Base-by-base conservation (phyloP, 2,797 vertebrate species). In the Rhodeus uyekii region DNA sequence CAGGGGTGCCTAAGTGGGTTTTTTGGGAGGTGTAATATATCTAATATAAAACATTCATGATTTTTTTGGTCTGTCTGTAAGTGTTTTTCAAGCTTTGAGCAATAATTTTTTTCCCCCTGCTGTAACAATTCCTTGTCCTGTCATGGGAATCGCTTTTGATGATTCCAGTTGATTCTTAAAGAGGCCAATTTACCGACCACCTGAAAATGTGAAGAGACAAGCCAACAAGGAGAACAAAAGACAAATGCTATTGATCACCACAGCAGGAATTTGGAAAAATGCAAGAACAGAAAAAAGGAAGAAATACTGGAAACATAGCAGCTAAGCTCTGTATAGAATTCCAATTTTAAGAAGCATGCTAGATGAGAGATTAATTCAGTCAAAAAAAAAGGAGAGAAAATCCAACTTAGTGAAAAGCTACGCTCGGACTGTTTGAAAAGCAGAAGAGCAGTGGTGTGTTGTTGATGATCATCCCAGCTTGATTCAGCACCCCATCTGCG, bases 381-480 rank as follows among this genome's bases (percentile, higher is more conserved):
- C n/a, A 50, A 74, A 10, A 69, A 58, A 58, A 53, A 53, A 58
- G 42, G 58, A 60, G 32, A 39, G 71, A 76, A 79, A 71, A 80
- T 87, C 76, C 67, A 84, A 75, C 64, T 83, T 78, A 69, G 77
- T 79, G 83, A 81, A 80, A 84, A 83, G 77, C 73, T 84, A 72
- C 81, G 60, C 73, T 83, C 85, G 78, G 74, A 69, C 85, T 88
- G 81, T 82, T 81, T 86, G 76, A 88, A 84, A 86, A 65, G 82
- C 74, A 65, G 78, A 76, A 84, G 78, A 85, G 81, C 81, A 83
- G 78, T 79, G 72, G 76, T 79, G 81, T 85, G 86, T 83, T 85
- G 87, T 85, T 89, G 85, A 88, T 86, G 85, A 87, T 87, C 86
- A 84, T 81, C 83, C 50, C 74, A 48, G 76, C 72, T 69, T 83